Base-by-base conservation (phyloP, 2,797 vertebrate genomes). In the Sebastes reedi region DNA sequence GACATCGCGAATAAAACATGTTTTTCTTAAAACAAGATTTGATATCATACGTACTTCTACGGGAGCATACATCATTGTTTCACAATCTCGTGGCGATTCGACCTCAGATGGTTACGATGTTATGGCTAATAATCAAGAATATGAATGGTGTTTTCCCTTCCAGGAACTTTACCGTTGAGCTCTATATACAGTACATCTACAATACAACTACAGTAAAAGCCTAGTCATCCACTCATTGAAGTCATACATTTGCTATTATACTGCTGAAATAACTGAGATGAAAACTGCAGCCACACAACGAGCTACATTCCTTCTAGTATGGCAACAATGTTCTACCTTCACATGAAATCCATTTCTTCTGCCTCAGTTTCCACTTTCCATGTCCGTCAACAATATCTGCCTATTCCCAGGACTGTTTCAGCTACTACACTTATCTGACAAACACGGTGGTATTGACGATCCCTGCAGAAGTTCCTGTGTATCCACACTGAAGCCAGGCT, bases 261-360 rank as follows among this genome's bases (percentile, higher is more conserved):
- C 6, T 9, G 5, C 7, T 32, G 13, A 12, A n/a, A 8, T 22
- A 11, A 12, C 11, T 6, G 1, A 54, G 12, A 32, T 34, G 20
- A 62, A 58, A 64, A 20, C 20, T 30, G 30, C 20, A 16, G 16
- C 6, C 18, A 9, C 22, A 42, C 27, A 71, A 70, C 20, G 22
- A 80, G 39, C 22, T 22, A 7, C 73, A 46, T 3, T n/a, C 29
- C 9, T 60, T 46, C 16, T 29, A 1, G 6, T 58, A 3, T 5
- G 6, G 4, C 6, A 27, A 36, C 7, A 30, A 13, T 13, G 22
- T 39, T 39, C 3, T 73, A 90, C 87, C 85, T 89, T 73, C 4
- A 60, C 24, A 69, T 25, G 56, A 83, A 77, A 70, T 71, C 42
- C 73, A 50, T 18, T 75, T 25, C 73, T 36, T 80, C 56, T 42